phyloP scores from a whole-genome alignment of 2,888 invertebrate species.

The Actias luna region DNA sequence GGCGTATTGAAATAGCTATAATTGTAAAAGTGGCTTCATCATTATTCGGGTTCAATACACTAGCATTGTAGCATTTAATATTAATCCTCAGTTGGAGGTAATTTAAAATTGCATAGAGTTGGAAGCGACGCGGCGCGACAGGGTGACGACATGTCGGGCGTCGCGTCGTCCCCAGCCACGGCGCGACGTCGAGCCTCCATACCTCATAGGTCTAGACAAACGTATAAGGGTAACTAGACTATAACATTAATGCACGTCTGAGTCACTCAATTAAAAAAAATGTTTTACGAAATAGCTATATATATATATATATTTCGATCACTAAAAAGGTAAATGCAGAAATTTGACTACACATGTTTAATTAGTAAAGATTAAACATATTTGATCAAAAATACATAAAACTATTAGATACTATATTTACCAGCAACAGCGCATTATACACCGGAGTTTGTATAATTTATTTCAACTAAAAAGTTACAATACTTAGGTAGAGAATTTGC shows the following conservation, averaged over 20 bases:
- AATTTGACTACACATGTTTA: too few relatives aligned
- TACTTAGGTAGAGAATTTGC: constrained; percentile 52
- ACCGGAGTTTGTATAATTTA: neutral
- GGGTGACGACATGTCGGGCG: constrained; percentile 34
- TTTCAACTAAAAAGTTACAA: neutral
- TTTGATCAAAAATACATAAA: too few relatives aligned
- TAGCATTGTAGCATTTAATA: constrained; percentile 8
- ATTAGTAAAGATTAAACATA: too few relatives aligned
- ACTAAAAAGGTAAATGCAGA: too few relatives aligned
- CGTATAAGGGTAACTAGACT: neutral
- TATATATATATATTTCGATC: too few relatives aligned
- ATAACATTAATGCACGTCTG: neutral
- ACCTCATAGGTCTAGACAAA: neutral
- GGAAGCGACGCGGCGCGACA: constrained; percentile 49
- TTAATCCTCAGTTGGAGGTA: constrained; percentile 48
- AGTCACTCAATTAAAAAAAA: neutral
- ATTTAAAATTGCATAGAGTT: constrained; percentile 69
- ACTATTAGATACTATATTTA: neutral
- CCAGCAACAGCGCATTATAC: neutral
- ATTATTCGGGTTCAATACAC: neutral
- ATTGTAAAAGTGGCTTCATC: neutral
- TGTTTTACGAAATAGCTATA: too few relatives aligned
- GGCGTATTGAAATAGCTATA: neutral
- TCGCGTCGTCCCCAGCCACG: constrained; percentile 30
- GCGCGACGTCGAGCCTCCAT: neutral